A percentile compares a stretch with the other conserved stretches of the same genome.
These are phyloP conservation scores for Nomada hirtipes DNA, from an alignment of 2,888 invertebrate genomes.

Conservation along the genomic window DNA sequence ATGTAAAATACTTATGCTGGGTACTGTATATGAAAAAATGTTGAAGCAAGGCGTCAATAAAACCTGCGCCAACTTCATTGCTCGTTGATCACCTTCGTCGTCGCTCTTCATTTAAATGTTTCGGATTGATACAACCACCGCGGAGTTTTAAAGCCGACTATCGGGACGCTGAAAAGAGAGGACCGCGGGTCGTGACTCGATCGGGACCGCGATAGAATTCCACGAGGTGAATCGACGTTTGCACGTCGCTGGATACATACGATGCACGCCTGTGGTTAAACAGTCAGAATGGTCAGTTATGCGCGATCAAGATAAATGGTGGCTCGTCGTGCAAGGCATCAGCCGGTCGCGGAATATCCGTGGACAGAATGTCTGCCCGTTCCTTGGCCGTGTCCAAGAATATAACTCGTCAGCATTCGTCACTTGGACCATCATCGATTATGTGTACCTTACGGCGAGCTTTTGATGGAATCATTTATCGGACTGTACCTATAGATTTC, in stretches of 20 bases:
- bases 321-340: slow-evolving; percentile 20
- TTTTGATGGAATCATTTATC: slow-evolving; percentile 42
- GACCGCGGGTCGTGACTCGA: slow-evolving; percentile 38
- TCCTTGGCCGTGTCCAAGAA: not conserved
- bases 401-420: slow-evolving; percentile 39
- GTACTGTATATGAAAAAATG: no score
- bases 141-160: slow-evolving; percentile 32
- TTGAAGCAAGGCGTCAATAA: not conserved
- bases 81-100: not conserved
- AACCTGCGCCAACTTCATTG: not conserved
- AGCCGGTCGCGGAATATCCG: slow-evolving; percentile 13
- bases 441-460: not conserved
- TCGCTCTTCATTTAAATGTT: slow-evolving; percentile 39
- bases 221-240: slow-evolving; percentile 41
- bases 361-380: slow-evolving; percentile 19
- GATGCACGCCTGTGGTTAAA: slow-evolving; percentile 41
- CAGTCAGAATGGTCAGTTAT: slow-evolving; percentile 57
- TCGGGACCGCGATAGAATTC: slow-evolving; percentile 46
- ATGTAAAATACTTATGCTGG: no score
- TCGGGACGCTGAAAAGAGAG: slow-evolving; percentile 3
- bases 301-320: slow-evolving; percentile 61
- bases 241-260: slow-evolving; percentile 23
- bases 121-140: slow-evolving; percentile 32
- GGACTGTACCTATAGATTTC: not conserved
- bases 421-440: slow-evolving; percentile 44